A percentile compares a stretch with the other conserved stretches of the same genome.
phyloP scores from a whole-genome alignment of 1,140 invertebrate species.

The Phenacoccus solenopsis region DNA sequence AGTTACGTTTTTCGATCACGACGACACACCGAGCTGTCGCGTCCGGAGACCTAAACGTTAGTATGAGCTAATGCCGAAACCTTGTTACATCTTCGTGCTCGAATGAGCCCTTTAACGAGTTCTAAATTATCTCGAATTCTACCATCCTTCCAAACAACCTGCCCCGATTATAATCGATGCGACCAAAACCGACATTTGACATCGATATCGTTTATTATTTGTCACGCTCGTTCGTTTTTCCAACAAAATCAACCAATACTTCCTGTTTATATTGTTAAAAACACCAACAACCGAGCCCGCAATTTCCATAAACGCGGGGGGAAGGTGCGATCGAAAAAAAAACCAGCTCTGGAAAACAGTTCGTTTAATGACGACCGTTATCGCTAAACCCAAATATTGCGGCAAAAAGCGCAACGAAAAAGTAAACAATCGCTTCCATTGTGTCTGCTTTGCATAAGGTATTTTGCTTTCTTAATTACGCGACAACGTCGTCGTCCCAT shows the following conservation, averaged over 20 bases:
- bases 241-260: background rate
- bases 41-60: background rate
- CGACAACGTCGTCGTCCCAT: too few species aligned
- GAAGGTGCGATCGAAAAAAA: background rate
- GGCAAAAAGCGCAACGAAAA: background rate
- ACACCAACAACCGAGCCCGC: too few species aligned
- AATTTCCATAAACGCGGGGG: background rate
- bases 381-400: background rate
- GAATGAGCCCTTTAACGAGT: background rate
- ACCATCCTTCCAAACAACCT: background rate
- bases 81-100: background rate
- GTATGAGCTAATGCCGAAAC: background rate
- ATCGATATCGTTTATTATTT: background rate
- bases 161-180: background rate
- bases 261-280: slow-evolving; percentile 3
- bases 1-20: too few species aligned
- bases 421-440: background rate
- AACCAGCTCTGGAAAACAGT: background rate
- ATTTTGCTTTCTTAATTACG: too few species aligned
- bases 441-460: too few species aligned
- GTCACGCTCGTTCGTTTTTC: background rate
- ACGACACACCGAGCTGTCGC: background rate
- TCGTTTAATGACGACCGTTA: background rate
- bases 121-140: background rate
- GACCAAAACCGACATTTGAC: background rate